Base-by-base conservation (phyloP, 92 coral and sea anemone genomes). In the Siderastrea radians region DNA sequence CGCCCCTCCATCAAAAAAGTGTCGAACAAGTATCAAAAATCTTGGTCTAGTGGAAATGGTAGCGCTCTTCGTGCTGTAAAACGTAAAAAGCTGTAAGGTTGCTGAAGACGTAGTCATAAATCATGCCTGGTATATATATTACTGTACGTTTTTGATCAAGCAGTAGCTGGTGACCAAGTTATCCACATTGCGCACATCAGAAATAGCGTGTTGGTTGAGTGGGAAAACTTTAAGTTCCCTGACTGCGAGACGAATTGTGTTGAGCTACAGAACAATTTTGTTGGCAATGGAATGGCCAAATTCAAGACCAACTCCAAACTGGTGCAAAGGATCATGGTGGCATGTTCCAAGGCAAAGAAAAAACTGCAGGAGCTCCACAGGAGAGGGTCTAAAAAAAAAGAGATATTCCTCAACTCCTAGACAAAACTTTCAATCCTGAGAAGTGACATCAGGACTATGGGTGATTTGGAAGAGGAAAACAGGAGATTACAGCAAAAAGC, bases 391-490 rank as follows among this genome's bases (percentile, higher is more conserved):
- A 77, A 83, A 44, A 75, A 75, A 44, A 45, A 64, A 65, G 62
- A 38, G 14, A 52, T 11, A 48, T 54, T 49, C 14, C 78, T 89
- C 19, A 78, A 89, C 66, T n/a, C 61, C 51, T 74, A 50, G 77
- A 78, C 93, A 49, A 90, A 79, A 44, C 14, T 85, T 43, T 75
- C 44, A 66, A 84, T 85, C 46, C 83, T 90, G 68, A 88, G 54
- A 17, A 90, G 93, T 55, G 82, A 90, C 63, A 48, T 90, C 61
- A 45, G 73, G 47, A 69, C 86, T 43, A 61, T 70, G 12, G 76
- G 75, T 2, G 86, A 90, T 50, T 50, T 79, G 82, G 90, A 86
- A 79, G 60, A 72, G 55, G 86, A 90, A 4, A 74, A 26, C 6
- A 80, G 66, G 50, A 13, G 75, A 45, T 62, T 73, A 44, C 50